Base-by-base conservation (phyloP, 1,140 invertebrate genomes). In the Pteromalus puparum region DNA sequence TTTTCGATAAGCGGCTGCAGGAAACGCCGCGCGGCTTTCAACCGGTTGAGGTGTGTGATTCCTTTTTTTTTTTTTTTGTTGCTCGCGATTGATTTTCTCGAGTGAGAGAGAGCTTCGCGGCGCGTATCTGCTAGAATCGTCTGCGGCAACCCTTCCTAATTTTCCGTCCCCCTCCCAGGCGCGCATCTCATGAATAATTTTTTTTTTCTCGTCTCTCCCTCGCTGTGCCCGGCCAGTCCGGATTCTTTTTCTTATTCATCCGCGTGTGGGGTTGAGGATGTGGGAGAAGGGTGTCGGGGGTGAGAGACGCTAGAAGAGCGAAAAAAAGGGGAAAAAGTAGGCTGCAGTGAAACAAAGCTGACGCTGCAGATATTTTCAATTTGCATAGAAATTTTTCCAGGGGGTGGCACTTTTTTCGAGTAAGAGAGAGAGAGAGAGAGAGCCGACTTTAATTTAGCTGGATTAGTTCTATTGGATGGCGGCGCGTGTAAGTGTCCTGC, bases 151-250 rank as follows among this genome's bases (percentile, higher is more conserved):
- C 83, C 75, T 83, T 77, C 75, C 74, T 24, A 68, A 68, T 67
- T 74, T 68, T 53, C 48, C 74, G 1, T 67, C 48, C 1, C 21
- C 24, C 42, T 81, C 6, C 18, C 42, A 46, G 48, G 34, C 68
- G 61, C 78, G 83, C 83, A 80, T 84, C 77, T 84, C 77, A 84
- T 84, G 70, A 80, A 84, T 84, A 84, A 80, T 84, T 80, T 84
- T 80, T 84, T 82, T 75, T 82, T 30, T 18, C n/a, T 77, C 21
- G 21, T 13, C 30, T 34, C 74, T 68, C 18, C 18, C 61, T 73
- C 34, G 42, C 61, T 77, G 38, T 48, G 24, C 77, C 53, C 18
- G 30, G 2, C 38, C 48, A n/a, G 21, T 46, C 24, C 75, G 48
- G n/a, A 79, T 42, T 75, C 48, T 81, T 46, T 48, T 61, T 84